Evolutionary conservation across 2,113 vertebrate species (phyloP).

Genomic region (Cranoglanis bouderius): DNA sequence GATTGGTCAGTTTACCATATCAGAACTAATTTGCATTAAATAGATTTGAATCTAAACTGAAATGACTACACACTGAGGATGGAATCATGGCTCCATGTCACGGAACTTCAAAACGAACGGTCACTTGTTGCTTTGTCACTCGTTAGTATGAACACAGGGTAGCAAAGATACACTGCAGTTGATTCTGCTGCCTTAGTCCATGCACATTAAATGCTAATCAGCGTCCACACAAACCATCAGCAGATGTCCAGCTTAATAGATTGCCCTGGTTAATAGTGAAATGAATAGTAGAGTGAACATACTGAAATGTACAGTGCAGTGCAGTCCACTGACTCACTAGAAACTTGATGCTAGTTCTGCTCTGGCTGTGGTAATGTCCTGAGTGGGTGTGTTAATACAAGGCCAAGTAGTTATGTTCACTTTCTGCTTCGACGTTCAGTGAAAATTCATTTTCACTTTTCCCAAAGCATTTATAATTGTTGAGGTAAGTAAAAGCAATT

Average conservation of each 20-base stretch:
- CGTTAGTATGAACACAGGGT: background rate
- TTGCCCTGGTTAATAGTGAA: background rate
- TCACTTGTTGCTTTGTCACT: background rate
- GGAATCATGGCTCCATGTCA: background rate
- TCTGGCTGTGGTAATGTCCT: conserved; percentile 15
- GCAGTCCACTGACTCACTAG: background rate
- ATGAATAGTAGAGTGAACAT: background rate
- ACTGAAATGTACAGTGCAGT: conserved; percentile 14
- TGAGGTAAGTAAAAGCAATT: conserved; percentile 12
- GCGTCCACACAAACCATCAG: background rate
- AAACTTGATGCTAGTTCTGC: conserved; percentile 3
- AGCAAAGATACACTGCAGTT: background rate
- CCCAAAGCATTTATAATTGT: conserved; percentile 7
- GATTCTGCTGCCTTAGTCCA: background rate
- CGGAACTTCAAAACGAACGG: background rate
- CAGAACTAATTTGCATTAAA: background rate
- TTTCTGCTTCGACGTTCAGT: background rate
- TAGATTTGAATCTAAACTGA: background rate
- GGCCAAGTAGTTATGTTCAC: conserved; percentile 20
- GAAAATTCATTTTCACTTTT: conserved; percentile 23
- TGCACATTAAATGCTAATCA: background rate
- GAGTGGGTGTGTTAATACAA: conserved; percentile 33
- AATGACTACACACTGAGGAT: background rate
- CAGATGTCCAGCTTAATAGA: background rate
- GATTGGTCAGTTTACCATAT: background rate